These are phyloP conservation scores for Phyllostomus hastatus DNA, from an alignment of 2,113 vertebrate species.

Conservation along the genomic window DNA sequence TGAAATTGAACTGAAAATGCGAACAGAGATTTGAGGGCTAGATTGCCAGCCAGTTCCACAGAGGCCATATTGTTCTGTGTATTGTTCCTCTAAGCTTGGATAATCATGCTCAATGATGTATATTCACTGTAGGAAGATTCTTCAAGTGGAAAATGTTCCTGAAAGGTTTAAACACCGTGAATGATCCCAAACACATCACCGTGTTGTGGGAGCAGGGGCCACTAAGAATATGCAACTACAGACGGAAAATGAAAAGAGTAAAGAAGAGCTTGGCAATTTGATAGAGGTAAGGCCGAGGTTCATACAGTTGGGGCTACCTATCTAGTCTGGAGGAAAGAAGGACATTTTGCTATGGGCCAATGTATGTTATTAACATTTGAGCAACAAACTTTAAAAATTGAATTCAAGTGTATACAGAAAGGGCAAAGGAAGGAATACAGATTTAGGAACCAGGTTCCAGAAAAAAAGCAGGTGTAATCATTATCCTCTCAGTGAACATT, in stretches of 20 bases:
- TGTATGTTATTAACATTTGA: not conserved
- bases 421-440: not conserved
- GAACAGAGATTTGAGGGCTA: not conserved
- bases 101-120: constrained; percentile 75
- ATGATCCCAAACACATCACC: constrained; percentile 69
- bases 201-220: constrained; percentile 20
- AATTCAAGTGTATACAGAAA: constrained; percentile 17
- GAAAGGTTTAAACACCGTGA: constrained; percentile 74
- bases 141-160: constrained; percentile 77
- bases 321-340: not conserved
- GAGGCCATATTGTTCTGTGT: constrained; percentile 64
- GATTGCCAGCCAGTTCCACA: constrained; percentile 27
- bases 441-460: not conserved
- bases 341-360: not conserved
- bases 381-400: not conserved
- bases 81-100: constrained; percentile 74
- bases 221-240: constrained; percentile 51
- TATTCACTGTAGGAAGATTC: constrained; percentile 73
- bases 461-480: not conserved
- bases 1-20: constrained; percentile 33
- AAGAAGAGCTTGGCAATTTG: not conserved
- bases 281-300: not conserved
- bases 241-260: not conserved
- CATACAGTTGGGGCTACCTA: not conserved
- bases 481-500: not conserved